These are phyloP conservation scores for Haemorhous mexicanus DNA, from an alignment of 2,113 vertebrate species.

Conservation along the genomic window DNA sequence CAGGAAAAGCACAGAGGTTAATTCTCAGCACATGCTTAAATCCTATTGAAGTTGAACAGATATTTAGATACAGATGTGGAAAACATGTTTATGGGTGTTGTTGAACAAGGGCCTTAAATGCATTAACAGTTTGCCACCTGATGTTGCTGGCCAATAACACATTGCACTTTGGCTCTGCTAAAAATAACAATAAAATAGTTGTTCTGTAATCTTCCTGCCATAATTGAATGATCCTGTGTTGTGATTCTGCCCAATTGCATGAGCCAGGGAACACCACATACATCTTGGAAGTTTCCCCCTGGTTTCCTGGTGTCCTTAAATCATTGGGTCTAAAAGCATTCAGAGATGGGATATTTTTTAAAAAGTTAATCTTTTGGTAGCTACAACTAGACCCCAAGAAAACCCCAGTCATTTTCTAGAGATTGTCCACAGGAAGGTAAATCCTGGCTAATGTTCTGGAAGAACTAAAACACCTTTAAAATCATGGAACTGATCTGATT, in stretches of 20 bases:
- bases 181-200: neutral
- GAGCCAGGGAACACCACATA: neutral
- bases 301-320: neutral
- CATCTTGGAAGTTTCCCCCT: neutral
- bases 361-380: neutral
- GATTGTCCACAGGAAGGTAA: neutral
- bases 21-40: conserved; percentile 51
- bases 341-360: neutral
- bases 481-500: neutral
- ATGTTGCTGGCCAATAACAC: neutral
- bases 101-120: conserved; percentile 32
- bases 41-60: neutral
- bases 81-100: conserved; percentile 47
- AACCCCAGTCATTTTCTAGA: neutral
- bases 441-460: neutral
- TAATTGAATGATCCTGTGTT: neutral
- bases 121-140: conserved; percentile 33
- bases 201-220: neutral
- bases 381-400: neutral
- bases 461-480: neutral
- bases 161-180: conserved; percentile 2
- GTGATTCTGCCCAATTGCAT: neutral
- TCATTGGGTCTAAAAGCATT: neutral
- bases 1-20: conserved; percentile 34
- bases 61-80: conserved; percentile 31